Conservation (phyloP, 2,888 invertebrate species). For the Pandemis heparana region DNA sequence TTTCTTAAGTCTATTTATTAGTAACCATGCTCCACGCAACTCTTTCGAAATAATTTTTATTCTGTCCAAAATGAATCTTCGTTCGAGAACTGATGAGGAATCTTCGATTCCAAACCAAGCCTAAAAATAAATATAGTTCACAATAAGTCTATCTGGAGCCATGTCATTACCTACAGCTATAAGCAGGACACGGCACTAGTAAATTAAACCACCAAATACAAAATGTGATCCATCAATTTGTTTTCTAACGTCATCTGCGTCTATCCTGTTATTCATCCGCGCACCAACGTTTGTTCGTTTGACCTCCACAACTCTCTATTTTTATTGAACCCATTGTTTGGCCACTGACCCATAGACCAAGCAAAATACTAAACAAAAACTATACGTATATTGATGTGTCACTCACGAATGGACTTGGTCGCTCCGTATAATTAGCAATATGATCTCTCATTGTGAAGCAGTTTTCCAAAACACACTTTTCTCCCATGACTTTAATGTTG, state of each 20-base stretch:
- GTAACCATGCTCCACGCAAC: too few relatives aligned
- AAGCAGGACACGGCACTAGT: not conserved
- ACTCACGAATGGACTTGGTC: not conserved
- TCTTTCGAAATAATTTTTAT: too few relatives aligned
- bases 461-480: not conserved
- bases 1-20: too few relatives aligned
- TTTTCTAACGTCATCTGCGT: conserved; percentile 10
- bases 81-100: too few relatives aligned
- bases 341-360: conserved; percentile 19
- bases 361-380: conserved; percentile 4
- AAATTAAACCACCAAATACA: not conserved
- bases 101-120: too few relatives aligned
- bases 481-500: not conserved
- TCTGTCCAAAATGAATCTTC: too few relatives aligned
- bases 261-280: conserved; percentile 12
- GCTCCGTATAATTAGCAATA: not conserved
- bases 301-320: conserved; percentile 33
- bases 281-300: conserved; percentile 9
- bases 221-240: conserved; percentile 31
- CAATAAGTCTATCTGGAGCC: too few relatives aligned
- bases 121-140: too few relatives aligned
- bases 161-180: too few relatives aligned
- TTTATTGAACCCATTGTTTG: conserved; percentile 36
- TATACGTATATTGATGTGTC: conserved; percentile 20
- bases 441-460: not conserved